Evolutionary conservation across 2,888 invertebrate species (phyloP).

Genomic region (Sacculina carcini): DNA sequence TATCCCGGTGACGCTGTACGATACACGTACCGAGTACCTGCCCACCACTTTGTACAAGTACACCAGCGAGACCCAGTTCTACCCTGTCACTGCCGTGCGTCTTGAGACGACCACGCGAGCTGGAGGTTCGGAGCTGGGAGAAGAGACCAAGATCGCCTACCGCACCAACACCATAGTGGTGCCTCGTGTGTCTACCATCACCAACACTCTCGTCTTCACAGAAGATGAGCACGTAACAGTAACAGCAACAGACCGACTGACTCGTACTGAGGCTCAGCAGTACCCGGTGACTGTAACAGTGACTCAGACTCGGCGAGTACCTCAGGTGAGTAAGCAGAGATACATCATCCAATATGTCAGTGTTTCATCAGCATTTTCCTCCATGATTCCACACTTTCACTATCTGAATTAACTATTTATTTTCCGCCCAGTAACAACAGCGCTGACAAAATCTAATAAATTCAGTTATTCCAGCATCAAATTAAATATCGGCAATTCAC

Average conservation of each 20-base stretch:
- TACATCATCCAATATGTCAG: not conserved
- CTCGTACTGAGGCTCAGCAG: not conserved
- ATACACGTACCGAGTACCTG: conserved; percentile 1
- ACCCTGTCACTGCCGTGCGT: not conserved
- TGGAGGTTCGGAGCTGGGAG: not conserved
- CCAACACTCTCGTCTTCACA: not conserved
- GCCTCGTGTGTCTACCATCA: not conserved
- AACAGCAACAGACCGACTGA: not conserved
- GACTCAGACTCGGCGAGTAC: not conserved
- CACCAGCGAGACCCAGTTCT: not conserved
- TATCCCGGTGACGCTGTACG: not conserved
- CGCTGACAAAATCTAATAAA: too few relatives aligned
- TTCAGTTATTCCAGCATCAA: too few relatives aligned
- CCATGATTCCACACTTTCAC: too few relatives aligned
- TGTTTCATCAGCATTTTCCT: too few relatives aligned
- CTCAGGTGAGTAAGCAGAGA: not conserved
- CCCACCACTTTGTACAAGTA: conserved; percentile 2
- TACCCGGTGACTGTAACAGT: not conserved
- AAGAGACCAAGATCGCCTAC: conserved; percentile 3
- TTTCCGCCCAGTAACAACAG: too few relatives aligned
- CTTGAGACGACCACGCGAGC: not conserved
- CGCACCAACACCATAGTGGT: conserved; percentile 1
- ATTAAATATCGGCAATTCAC: too few relatives aligned
- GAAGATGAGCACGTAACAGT: conserved; percentile 1
- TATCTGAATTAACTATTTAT: too few relatives aligned